Evolutionary conservation across 2,113 vertebrate genomes (phyloP).

Genomic region (Lepus timidus): DNA sequence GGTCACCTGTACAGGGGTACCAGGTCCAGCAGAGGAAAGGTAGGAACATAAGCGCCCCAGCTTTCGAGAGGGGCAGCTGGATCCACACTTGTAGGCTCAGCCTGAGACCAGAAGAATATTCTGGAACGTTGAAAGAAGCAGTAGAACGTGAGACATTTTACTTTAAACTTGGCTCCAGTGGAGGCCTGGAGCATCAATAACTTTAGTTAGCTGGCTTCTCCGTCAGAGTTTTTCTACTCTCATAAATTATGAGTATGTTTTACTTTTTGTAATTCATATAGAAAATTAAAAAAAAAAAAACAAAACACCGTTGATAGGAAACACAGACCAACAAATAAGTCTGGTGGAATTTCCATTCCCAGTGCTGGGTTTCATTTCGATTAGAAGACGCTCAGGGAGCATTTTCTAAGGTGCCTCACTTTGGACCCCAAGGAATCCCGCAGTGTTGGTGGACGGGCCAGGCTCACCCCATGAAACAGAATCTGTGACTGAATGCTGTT

Average conservation of each 20-base stretch:
- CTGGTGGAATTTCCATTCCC: slow-evolving; percentile 46
- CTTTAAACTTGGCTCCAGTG: slow-evolving; percentile 19
- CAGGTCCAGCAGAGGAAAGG: background rate
- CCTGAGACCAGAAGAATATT: slow-evolving; percentile 2
- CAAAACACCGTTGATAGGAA: slow-evolving; percentile 28
- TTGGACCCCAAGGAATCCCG: slow-evolving; percentile 40
- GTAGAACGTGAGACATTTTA: slow-evolving; percentile 17
- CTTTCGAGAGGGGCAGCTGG: background rate
- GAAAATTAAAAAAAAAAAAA: slow-evolving; percentile 60
- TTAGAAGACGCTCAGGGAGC: slow-evolving; percentile 2
- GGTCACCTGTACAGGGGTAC: too few relatives aligned
- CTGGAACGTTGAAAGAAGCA: slow-evolving; percentile 3
- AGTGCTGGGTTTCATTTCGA: slow-evolving; percentile 38
- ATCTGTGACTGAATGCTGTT: background rate
- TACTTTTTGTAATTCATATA: slow-evolving; percentile 45
- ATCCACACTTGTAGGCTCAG: background rate
- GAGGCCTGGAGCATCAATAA: slow-evolving; percentile 46
- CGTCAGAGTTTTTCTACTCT: slow-evolving; percentile 55
- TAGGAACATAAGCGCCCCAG: background rate
- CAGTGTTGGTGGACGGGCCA: background rate
- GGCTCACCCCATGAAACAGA: background rate
- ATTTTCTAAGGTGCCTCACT: slow-evolving; percentile 60
- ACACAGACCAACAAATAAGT: slow-evolving; percentile 53
- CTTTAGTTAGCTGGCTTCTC: slow-evolving; percentile 12
- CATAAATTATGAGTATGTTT: slow-evolving; percentile 38